phyloP scores from a whole-genome alignment of 1,140 invertebrate genomes.

The Drosophila ercepeae region DNA sequence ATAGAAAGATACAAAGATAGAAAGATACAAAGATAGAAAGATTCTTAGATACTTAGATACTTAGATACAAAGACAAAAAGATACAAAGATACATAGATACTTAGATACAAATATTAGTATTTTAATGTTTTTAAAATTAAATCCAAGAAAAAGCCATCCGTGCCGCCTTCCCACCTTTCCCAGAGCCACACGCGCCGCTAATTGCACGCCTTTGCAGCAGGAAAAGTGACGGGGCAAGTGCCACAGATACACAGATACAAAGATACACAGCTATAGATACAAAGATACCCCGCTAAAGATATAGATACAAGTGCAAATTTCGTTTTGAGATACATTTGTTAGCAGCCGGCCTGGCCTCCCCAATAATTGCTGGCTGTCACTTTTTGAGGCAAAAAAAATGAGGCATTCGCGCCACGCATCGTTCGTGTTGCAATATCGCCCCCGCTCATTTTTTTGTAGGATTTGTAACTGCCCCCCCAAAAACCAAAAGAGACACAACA shows the following conservation, averaged over 20 bases:
- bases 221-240: neutral
- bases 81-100: too few relatives aligned
- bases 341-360: constrained; percentile 23
- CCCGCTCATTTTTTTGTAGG: constrained; percentile 15
- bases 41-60: too few relatives aligned
- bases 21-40: too few relatives aligned
- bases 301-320: neutral
- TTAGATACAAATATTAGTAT: too few relatives aligned
- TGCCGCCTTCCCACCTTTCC: constrained; percentile 44
- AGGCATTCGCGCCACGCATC: constrained; percentile 11
- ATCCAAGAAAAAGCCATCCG: constrained; percentile 2
- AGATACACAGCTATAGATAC: too few relatives aligned
- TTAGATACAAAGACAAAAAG: too few relatives aligned
- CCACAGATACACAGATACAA: neutral
- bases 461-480: constrained; percentile 23
- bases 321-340: constrained; percentile 25
- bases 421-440: constrained; percentile 65
- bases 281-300: too few relatives aligned
- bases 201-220: constrained; percentile 44
- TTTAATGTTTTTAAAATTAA: too few relatives aligned
- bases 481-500: constrained; percentile 11
- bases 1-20: too few relatives aligned
- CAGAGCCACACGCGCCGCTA: constrained; percentile 59
- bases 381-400: constrained; percentile 8
- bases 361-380: constrained; percentile 49